These are phyloP conservation scores for Hemiscyllium ocellatum DNA, from an alignment of 2,113 vertebrate genomes.

Conservation along the genomic window DNA sequence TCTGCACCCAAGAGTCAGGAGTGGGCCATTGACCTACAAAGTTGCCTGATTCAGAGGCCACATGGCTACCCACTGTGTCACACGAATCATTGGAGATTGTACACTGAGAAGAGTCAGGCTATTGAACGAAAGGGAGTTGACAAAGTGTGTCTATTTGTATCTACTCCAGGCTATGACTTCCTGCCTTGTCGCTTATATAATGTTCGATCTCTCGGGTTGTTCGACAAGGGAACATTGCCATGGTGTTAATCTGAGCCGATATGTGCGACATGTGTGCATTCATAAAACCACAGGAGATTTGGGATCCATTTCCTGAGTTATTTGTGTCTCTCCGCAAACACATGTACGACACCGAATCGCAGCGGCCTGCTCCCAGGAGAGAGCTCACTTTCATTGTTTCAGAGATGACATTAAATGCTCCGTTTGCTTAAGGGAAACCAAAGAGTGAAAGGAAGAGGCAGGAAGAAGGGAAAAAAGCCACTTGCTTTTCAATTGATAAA, in stretches of 20 bases:
- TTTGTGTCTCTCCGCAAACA: constrained; percentile 30
- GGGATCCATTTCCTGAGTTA: constrained; percentile 7
- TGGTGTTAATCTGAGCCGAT: not conserved
- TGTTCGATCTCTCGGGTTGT: not conserved
- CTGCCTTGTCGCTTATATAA: no score
- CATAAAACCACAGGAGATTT: constrained; percentile 15
- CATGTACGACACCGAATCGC: constrained; percentile 3
- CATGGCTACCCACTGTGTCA: not conserved
- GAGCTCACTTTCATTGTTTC: constrained; percentile 2
- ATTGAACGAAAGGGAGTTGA: not conserved
- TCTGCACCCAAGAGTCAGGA: not conserved
- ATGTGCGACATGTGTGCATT: not conserved
- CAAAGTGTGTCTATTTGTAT: no score
- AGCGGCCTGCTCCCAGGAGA: not conserved
- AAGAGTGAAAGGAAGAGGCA: not conserved
- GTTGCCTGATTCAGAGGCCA: not conserved
- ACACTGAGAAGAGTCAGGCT: not conserved
- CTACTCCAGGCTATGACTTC: not conserved
- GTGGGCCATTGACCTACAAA: not conserved
- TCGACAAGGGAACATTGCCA: not conserved
- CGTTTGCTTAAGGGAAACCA: not conserved
- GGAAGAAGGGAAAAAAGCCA: not conserved
- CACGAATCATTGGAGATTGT: no score
- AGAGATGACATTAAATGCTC: not conserved
- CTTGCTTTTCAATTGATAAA: not conserved